phyloP scores from a whole-genome alignment of 1,140 invertebrate species.

The Hyles euphorbiae region DNA sequence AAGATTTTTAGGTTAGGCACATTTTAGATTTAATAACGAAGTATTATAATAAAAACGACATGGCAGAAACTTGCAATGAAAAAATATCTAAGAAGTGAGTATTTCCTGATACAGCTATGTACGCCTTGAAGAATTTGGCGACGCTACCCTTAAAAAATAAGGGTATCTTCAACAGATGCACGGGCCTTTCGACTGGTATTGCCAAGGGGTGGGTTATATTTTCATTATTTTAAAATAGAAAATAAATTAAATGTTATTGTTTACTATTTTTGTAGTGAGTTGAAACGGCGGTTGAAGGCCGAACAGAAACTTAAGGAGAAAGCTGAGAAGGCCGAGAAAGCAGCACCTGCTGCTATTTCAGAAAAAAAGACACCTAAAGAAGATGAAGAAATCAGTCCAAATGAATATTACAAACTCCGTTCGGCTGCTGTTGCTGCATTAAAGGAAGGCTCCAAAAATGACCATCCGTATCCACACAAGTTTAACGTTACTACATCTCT shows the following conservation, averaged over 20 bases:
- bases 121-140: conserved; percentile 31
- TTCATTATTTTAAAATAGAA: conserved; percentile 9
- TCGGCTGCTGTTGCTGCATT: conserved; percentile 84
- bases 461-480: conserved; percentile 99
- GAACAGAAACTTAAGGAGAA: conserved; percentile 96
- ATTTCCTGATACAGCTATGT: conserved; percentile 45
- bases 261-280: conserved; percentile 83
- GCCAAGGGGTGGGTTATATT: conserved; percentile 59
- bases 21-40: neutral
- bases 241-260: conserved; percentile 24
- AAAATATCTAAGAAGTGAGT: conserved; percentile 85
- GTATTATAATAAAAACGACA: conserved; percentile 25
- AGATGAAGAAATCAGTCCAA: conserved; percentile 94
- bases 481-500: conserved; percentile 95
- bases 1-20: conserved; percentile 11
- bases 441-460: conserved; percentile 80
- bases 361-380: conserved; percentile 64
- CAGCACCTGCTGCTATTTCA: conserved; percentile 47
- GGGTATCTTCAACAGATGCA: conserved; percentile 31
- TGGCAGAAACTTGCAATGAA: conserved; percentile 77
- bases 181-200: conserved; percentile 41
- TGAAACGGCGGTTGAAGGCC: conserved; percentile 92
- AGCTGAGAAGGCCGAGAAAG: conserved; percentile 83
- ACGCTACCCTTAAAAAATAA: conserved; percentile 35
- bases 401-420: conserved; percentile 95